Base-by-base conservation (phyloP, 2,113 vertebrate species). In the Butastur rufipennis region DNA sequence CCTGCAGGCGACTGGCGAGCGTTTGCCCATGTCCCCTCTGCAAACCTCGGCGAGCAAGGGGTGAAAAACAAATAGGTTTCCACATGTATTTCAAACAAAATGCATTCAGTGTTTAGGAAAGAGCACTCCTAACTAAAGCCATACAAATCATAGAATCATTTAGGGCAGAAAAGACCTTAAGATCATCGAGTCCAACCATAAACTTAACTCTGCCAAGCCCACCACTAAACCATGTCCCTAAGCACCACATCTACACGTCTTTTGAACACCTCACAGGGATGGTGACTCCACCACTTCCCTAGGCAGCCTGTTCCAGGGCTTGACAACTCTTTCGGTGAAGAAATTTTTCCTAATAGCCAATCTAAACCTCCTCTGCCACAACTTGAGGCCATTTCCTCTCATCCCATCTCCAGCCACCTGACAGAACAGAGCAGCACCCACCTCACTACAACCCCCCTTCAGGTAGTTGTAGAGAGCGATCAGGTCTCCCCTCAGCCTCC, bases 21-120 rank as follows among this genome's bases (percentile, higher is more conserved):
- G 2, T 5, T 15, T 38, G 16, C 2, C 18, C 1, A 0, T 2
- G 19, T 11, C 9, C 7, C 10, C 16, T 56, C 16, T 7, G 32
- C 47, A 0, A 10, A 9, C 3, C 1, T 23, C n/a, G 1, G 0
- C 0, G 18, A 8, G 50, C 42, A 1, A 0, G 17, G 31, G 18
- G 27, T 10, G 17, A 13, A 4, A 34, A 53, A 3, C 25, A 11
- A 25, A 20, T 5, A 7, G 7, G 19, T 23, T 4, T 13, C 5
- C 19, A 0, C 4, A 0, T 14, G 3, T 14, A 2, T 18, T 42
- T n/a, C 26, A 40, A n/a, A 40, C 13, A 27, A 5, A 58, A 48
- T 2, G 14, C 3, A 1, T 22, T 48, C 29, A 2, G 11, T 32
- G 38, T 13, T 48, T 10, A 22, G 13, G 10, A 61, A 50, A 10